Evolutionary conservation across 2,888 invertebrate species (phyloP), one percentile per base, ranked within the genome.

Genomic region (Drosophila monieri): DNA sequence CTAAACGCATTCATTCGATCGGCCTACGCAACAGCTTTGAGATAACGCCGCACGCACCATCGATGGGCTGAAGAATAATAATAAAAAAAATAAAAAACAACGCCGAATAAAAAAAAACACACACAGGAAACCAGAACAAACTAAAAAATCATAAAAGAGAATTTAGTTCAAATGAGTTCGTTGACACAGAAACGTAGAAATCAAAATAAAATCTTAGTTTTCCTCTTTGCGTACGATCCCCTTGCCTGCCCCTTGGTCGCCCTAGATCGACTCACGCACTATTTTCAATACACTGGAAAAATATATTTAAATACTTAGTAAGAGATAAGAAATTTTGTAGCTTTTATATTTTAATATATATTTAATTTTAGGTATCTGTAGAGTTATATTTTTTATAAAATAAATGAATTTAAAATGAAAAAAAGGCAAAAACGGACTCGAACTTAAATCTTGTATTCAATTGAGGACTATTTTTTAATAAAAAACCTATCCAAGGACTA

Each of bases 151-250:
- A 69, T 59, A 52, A 69, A 74, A 74, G 70, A 68, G 71, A 76
- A 83, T 83, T 85, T 79, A 83, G 89, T 89, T 89, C 88, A 89
- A 67, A 53, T 49, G 71, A 85, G 89, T 89, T 89, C 89, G 85
- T 89, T 89, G 88, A 88, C 88, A 87, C 79, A 89, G 76, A 89
- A 88, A 75, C 23, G 68, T 84, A 78, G 73, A 83, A 85, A 83
- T 84, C 84, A 84, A 76, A 83, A 84, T 78, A 84, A 67, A 83
- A 69, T 76, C 62, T 69, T 32, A 67, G 72, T 73, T 52, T 61
- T 66, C 56, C 57, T 15, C 39, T 27, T 61, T 60, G 56, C 65
- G 59, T 47, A 59, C 73, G 75, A 52, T 58, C 48, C 23, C 44
- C 44, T 23, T 18, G 10, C 53, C 6, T 30, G n/a, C 39, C 27